phyloP scores from a whole-genome alignment of 1,140 invertebrate genomes.

The Apis laboriosa region DNA sequence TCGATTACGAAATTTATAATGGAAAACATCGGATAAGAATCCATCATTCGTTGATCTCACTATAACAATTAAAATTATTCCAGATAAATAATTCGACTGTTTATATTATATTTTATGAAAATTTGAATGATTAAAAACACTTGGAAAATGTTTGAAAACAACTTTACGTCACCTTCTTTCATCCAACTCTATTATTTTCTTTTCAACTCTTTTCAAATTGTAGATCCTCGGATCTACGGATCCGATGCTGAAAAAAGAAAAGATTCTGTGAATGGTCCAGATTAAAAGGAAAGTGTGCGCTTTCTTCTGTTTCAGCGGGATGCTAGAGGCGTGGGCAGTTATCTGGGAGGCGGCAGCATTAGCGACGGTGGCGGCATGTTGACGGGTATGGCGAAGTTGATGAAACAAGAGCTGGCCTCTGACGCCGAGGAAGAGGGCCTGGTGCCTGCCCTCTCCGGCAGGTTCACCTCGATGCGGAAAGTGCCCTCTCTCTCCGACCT shows the following conservation, averaged over 20 bases:
- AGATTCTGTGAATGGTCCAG: not conserved
- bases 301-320: constrained; percentile 72
- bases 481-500: constrained; percentile 92
- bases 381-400: constrained; percentile 79
- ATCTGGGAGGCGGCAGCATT: constrained; percentile 72
- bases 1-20: too few relatives aligned
- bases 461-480: constrained; percentile 87
- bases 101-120: too few relatives aligned
- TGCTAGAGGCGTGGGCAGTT: constrained; percentile 70
- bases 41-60: too few relatives aligned
- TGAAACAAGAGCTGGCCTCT: constrained; percentile 80
- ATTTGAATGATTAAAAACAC: too few relatives aligned
- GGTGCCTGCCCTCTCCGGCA: constrained; percentile 73
- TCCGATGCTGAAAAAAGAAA: not conserved
- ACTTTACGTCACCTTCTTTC: too few relatives aligned
- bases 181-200: too few relatives aligned
- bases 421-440: constrained; percentile 79
- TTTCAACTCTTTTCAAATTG: too few relatives aligned
- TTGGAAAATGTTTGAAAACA: too few relatives aligned
- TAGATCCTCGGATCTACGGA: not conserved
- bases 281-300: constrained; percentile 26
- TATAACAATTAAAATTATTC: too few relatives aligned
- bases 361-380: constrained; percentile 72
- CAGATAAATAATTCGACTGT: too few relatives aligned
- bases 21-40: too few relatives aligned